Conservation (phyloP, 2,113 vertebrate genomes). For the Hoplias malabaricus region DNA sequence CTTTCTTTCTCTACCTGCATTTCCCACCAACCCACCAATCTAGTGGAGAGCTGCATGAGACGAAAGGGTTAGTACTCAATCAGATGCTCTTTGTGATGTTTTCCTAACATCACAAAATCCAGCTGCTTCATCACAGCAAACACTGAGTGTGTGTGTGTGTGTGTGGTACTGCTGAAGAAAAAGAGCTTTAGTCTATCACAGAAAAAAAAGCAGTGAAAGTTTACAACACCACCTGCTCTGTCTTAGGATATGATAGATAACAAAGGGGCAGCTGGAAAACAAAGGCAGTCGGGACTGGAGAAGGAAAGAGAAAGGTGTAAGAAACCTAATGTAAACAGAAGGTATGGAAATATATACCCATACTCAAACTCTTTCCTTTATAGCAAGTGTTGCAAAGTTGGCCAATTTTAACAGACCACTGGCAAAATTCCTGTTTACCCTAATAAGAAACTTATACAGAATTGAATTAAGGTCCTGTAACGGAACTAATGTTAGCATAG, state of each 20-base stretch:
- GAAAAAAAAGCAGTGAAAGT: constrained; percentile 23
- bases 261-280: neutral
- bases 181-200: constrained; percentile 15
- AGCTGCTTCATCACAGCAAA: constrained; percentile 23
- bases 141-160: constrained; percentile 4
- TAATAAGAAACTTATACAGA: too few species aligned
- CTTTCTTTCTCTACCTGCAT: constrained; percentile 44
- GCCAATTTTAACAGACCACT: too few species aligned
- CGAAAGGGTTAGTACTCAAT: constrained; percentile 35
- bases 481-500: too few species aligned
- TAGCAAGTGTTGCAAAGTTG: neutral
- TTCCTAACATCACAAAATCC: constrained; percentile 26
- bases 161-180: constrained; percentile 13
- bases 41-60: constrained; percentile 20
- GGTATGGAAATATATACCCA: neutral
- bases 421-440: too few species aligned
- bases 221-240: constrained; percentile 34
- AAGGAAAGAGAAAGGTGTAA: neutral
- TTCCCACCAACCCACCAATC: constrained; percentile 35
- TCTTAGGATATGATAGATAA: constrained; percentile 31
- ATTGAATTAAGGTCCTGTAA: too few species aligned
- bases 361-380: neutral
- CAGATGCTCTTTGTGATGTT: constrained; percentile 24
- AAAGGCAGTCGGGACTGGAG: constrained; percentile 40
- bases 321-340: constrained; percentile 1